Evolutionary conservation across 2,888 invertebrate species (phyloP).

Genomic region (Petrolisthes manimaculis): DNA sequence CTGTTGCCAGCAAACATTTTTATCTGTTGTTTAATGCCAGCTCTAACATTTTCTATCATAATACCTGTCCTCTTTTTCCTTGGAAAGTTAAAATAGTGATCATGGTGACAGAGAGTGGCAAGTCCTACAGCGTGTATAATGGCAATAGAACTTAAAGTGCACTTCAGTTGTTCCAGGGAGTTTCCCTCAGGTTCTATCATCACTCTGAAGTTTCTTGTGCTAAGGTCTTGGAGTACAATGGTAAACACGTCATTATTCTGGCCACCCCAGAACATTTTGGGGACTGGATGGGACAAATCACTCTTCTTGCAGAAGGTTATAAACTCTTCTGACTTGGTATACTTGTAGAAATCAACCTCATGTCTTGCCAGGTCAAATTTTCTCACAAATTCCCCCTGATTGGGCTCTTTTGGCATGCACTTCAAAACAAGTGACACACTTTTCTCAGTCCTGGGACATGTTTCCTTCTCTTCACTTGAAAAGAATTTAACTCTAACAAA

Average conservation of each 20-base stretch:
- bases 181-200: constrained; percentile 34
- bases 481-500: constrained; percentile 21
- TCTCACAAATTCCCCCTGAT: constrained; percentile 9
- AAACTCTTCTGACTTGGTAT: constrained; percentile 41
- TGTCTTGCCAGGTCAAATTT: constrained; percentile 31
- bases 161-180: constrained; percentile 40
- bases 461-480: not conserved
- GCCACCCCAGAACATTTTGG: constrained; percentile 46
- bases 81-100: constrained; percentile 24
- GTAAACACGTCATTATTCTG: constrained; percentile 32
- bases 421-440: constrained; percentile 37
- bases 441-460: not conserved
- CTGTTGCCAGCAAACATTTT: constrained; percentile 32
- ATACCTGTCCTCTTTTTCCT: not conserved
- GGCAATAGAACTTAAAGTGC: constrained; percentile 29
- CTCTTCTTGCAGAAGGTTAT: constrained; percentile 21
- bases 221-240: constrained; percentile 53
- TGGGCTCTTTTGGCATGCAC: constrained; percentile 25
- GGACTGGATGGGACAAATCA: constrained; percentile 31
- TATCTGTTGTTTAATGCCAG: constrained; percentile 37
- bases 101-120: constrained; percentile 34
- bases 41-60: not conserved
- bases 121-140: constrained; percentile 57
- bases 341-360: constrained; percentile 53
- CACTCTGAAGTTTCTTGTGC: constrained; percentile 37